phyloP scores from a whole-genome alignment of 2,113 vertebrate genomes.

The Scatophagus argus region DNA sequence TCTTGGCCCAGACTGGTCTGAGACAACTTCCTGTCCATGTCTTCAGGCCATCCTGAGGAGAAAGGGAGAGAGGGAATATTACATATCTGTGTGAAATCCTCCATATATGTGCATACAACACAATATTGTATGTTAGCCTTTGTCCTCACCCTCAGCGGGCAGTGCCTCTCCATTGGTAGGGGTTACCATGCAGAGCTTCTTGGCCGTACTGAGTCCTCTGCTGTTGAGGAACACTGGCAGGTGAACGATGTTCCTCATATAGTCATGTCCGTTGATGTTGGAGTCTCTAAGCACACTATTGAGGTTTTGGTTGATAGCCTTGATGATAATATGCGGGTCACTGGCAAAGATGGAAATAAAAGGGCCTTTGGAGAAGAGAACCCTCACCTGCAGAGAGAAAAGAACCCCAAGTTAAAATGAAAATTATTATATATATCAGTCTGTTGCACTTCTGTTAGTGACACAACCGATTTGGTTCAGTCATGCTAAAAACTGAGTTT shows the following conservation, averaged over 20 bases:
- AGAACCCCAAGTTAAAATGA: neutral
- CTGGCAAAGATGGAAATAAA: conserved; percentile 99
- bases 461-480: neutral
- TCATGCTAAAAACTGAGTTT: neutral
- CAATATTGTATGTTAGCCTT: neutral
- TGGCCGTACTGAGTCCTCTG: conserved; percentile 91
- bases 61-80: neutral
- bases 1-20: conserved; percentile 92
- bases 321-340: conserved; percentile 98
- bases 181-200: conserved; percentile 86
- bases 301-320: conserved; percentile 99
- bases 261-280: conserved; percentile 99
- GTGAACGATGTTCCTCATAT: conserved; percentile 98
- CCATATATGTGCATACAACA: neutral
- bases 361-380: conserved; percentile 97
- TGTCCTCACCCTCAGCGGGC: conserved; percentile 78
- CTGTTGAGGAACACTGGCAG: conserved; percentile 98
- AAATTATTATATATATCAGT: neutral
- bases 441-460: neutral
- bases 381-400: conserved; percentile 87
- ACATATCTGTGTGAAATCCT: neutral
- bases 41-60: conserved; percentile 89
- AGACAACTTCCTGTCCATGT: conserved; percentile 91
- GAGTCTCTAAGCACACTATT: conserved; percentile 97
- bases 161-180: conserved; percentile 89